Conservation (phyloP, 1,140 invertebrate species). For the Wasmannia auropunctata region DNA sequence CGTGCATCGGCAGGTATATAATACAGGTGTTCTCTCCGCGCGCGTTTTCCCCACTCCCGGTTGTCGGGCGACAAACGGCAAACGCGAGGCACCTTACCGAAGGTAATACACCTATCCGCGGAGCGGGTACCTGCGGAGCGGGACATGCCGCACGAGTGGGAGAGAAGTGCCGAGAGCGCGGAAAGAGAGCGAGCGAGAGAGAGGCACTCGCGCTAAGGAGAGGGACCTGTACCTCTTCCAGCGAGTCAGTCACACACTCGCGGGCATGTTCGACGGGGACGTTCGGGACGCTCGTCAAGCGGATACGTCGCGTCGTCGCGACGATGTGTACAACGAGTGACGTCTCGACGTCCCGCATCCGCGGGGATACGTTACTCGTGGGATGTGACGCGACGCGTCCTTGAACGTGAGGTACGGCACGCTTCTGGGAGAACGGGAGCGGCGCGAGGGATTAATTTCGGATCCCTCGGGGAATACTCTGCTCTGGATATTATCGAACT, state of each 20-base stretch:
- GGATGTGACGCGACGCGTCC: background rate
- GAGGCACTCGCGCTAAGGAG: slow-evolving; percentile 63
- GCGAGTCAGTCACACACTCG: slow-evolving; percentile 71
- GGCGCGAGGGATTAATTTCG: background rate
- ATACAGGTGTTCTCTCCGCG: background rate
- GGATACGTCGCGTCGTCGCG: slow-evolving; percentile 14
- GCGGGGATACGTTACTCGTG: background rate
- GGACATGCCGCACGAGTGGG: slow-evolving; percentile 57
- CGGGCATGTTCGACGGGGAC: slow-evolving; percentile 66
- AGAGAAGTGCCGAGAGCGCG: slow-evolving; percentile 49
- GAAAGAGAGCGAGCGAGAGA: slow-evolving; percentile 67
- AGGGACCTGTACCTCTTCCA: slow-evolving; percentile 68
- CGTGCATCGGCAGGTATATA: slow-evolving; percentile 32
- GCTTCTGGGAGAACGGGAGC: too few species aligned
- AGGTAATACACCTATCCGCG: slow-evolving; percentile 63
- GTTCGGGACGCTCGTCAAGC: slow-evolving; percentile 47
- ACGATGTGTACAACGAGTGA: background rate
- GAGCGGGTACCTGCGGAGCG: slow-evolving; percentile 52
- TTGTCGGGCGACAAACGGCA: slow-evolving; percentile 61
- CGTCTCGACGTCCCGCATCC: slow-evolving; percentile 3
- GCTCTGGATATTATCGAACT: background rate
- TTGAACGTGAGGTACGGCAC: background rate
- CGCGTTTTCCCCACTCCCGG: slow-evolving; percentile 68
- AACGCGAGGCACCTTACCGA: slow-evolving; percentile 66
- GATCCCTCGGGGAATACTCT: background rate